Evolutionary conservation across 2,797 vertebrate genomes (phyloP), one percentile per base, ranked within the genome.

Genomic region (Cryptoblepharus egeriae): DNA sequence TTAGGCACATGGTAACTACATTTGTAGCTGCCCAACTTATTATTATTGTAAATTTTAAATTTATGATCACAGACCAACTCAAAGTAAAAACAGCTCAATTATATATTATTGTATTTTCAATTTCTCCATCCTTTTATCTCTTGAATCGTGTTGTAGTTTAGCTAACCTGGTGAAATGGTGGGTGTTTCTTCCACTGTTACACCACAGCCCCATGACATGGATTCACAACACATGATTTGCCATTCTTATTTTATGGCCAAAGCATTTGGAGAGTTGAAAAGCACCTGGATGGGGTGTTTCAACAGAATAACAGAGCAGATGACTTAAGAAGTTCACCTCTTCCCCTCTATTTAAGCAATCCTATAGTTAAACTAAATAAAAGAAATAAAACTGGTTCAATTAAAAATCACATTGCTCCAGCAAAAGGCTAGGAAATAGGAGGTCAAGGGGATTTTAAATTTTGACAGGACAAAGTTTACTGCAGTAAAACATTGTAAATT

Each of bases 171-270:
- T 69, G 5, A 15, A 58, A 57, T 30, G 20, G 20, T 10, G 18
- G 28, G 32, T 60, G 77, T 12, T 68, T 15, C 9, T 65, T 68
- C 12, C 57, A 37, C 12, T 55, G 26, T 42, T 52, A 30, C 5
- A n/a, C 28, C 37, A 42, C 10, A 16, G 68, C 57, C 16, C 49
- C 49, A 52, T 18, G 22, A 22, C 60, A 7, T 64, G 39, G 16
- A 42, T 77, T 52, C 39, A 35, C 24, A 35, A 72, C 49, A 9
- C 64, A n/a, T 69, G 9, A 28, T 82, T 76, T 87, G 74, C 87
- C 80, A 77, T 60, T 26, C 58, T 64, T 80, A 85, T 75, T 79
- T 88, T 81, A 84, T 42, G n/a, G 79, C 76, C 81, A 88, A 88
- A 86, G 69, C 24, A 37, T 52, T 64, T 84, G 16, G 69, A 87